These are phyloP conservation scores for Hipparchia semele DNA, from an alignment of 2,888 invertebrate species.

Conservation along the genomic window DNA sequence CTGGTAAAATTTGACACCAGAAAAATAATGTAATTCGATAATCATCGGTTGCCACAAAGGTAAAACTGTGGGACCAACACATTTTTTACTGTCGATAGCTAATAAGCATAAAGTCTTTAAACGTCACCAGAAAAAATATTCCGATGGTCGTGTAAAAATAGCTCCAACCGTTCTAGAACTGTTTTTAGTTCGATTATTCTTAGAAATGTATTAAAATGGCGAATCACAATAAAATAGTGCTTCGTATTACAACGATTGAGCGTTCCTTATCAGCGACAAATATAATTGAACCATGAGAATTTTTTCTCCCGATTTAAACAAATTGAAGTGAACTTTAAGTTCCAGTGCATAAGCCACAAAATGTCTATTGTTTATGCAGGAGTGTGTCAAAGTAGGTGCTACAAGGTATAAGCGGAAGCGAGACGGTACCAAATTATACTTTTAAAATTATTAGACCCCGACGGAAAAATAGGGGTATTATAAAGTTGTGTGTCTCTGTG, in stretches of 20 bases:
- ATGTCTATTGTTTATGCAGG: constrained; percentile 15
- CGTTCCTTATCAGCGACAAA: constrained; percentile 50
- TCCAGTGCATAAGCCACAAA: constrained; percentile 23
- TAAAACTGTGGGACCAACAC: constrained; percentile 2
- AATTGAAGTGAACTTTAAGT: constrained; percentile 41
- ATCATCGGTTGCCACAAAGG: background rate
- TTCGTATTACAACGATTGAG: constrained; percentile 54
- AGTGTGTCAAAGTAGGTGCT: constrained; percentile 22
- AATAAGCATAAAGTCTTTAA: background rate
- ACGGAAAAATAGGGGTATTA: too few species aligned
- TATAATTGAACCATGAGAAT: constrained; percentile 51
- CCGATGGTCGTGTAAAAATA: background rate
- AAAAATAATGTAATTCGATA: constrained; percentile 18
- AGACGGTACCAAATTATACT: too few species aligned
- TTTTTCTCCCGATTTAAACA: constrained; percentile 59
- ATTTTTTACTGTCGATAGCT: background rate
- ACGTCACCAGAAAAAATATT: constrained; percentile 2
- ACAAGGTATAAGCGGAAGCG: constrained; percentile 35
- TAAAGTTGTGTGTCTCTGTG: too few species aligned
- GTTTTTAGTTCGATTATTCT: constrained; percentile 9
- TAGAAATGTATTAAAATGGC: constrained; percentile 15
- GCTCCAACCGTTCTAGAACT: background rate
- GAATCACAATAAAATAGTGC: constrained; percentile 42
- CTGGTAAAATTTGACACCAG: constrained; percentile 12
- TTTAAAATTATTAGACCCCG: background rate